Conservation (phyloP, 2,113 vertebrate genomes). For the Periophthalmodon schlosseri region DNA sequence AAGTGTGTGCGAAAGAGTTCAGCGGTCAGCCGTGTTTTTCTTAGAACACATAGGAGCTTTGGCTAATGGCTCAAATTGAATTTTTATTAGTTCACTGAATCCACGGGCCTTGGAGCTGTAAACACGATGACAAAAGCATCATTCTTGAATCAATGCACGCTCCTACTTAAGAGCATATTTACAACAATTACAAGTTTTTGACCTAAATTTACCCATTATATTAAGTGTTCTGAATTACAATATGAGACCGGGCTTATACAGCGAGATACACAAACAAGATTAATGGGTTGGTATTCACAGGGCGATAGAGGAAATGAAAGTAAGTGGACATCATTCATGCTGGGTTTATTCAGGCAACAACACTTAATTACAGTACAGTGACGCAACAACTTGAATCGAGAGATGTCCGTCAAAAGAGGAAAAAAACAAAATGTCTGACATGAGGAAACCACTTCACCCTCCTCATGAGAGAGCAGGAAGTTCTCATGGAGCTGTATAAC, state of each 20-base stretch:
- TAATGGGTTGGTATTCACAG: constrained; percentile 15
- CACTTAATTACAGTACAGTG: background rate
- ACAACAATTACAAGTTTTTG: constrained; percentile 3
- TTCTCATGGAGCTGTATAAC: background rate
- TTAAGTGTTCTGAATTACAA: constrained; percentile 20
- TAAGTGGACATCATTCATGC: constrained; percentile 26
- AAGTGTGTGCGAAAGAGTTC: background rate
- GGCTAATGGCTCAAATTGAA: background rate
- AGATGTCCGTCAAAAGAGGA: background rate
- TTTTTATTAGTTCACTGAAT: constrained; percentile 6
- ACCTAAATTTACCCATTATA: constrained; percentile 16
- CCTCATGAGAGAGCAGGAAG: constrained; percentile 15
- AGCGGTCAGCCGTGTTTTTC: background rate
- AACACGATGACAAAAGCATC: background rate
- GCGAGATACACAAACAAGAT: constrained; percentile 19
- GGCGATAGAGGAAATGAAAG: constrained; percentile 22
- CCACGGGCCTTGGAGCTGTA: background rate
- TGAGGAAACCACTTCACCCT: constrained; percentile 3
- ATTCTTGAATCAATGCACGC: background rate
- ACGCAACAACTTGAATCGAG: constrained; percentile 1
- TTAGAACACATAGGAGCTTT: background rate
- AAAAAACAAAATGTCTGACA: constrained; percentile 12
- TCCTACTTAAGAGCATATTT: background rate
- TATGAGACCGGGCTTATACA: constrained; percentile 19
- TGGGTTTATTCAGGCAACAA: constrained; percentile 9